Evolutionary conservation across 2,797 vertebrate species (phyloP), one percentile per base, ranked within the genome.

Genomic region (Oreochromis grahami): DNA sequence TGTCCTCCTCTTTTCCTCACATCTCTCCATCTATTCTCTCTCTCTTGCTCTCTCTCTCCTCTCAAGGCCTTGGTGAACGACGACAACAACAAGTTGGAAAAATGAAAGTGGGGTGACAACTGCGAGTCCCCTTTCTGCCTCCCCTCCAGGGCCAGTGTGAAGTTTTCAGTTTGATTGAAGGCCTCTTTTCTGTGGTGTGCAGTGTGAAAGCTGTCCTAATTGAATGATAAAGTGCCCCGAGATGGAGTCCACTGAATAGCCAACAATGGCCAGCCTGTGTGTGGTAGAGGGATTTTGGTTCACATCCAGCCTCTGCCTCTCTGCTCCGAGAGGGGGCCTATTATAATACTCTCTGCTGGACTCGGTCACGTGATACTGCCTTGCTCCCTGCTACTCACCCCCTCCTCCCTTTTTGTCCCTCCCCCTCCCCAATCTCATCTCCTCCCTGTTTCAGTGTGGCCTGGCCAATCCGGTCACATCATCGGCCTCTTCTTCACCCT

Each of bases 171-270:
- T 95, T 97, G 96, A 96, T 96, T 96, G 96, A 96, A 96, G 96
- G 96, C 94, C 95, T 92, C 95, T 92, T 96, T 96, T 96, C 95
- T 96, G 94, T 94, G 94, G 94, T 94, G 94, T 95, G 94, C 94
- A 90, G 93, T 96, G 96, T 97, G 96, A 97, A 97, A 96, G 96
- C 95, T 96, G 96, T 97, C 96, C 96, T 97, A 97, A 97, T 97
- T 97, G 96, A 97, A 97, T 96, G 96, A 97, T 97, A 97, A 97
- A 97, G 96, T 96, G 96, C 92, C 93, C 94, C 43, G 95, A 96
- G 96, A 97, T 96, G 96, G 96, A 96, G 95, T 96, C 91, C 93
- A 91, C 91, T 96, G 95, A 96, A 96, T 96, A 90, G 95, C 77
- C 95, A 96, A 97, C 96, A 97, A 97, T 95, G 95, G 93, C 82